Base-by-base conservation (phyloP, 2,113 vertebrate genomes). In the Ciconia maguari region DNA sequence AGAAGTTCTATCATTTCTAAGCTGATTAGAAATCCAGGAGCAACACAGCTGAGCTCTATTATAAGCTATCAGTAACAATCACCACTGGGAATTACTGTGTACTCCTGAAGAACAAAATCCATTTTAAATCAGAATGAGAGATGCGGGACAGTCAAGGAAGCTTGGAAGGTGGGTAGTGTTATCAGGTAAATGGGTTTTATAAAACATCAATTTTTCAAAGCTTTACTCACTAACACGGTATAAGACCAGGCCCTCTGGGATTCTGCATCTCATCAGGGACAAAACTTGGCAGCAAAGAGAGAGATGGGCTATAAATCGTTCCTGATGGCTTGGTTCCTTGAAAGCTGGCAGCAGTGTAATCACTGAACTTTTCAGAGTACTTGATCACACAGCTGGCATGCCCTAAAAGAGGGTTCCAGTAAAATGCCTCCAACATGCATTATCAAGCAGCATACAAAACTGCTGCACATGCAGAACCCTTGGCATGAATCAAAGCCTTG, bases 81-180 rank as follows among this genome's bases (percentile, higher is more conserved):
- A 94, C 77, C 66, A 19, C 87, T 85, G 89, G 81, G 95, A 95
- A 95, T 94, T 96, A 91, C 52, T 58, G n/a, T 62, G 66, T 79
- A 58, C 49, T 94, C 49, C 87, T 79, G 77, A 87, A 91, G 94
- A 97, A 87, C 83, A 95, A 95, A 97, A 95, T 85, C 61, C 57
- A 87, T 94, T 96, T 94, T 26, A 93, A 87, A 93, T 89, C 81
- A 76, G 81, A 92, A 94, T 94, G 94, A 96, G 87, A 92, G 69
- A 93, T 77, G 58, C 0, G 0, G 74, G 58, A 87, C 80, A 87
- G 74, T 61, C 70, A 94, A 85, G 78, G 65, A 87, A 96, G 70
- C 61, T 84, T 79, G 58, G 62, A 93, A 94, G 57, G 87, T 94
- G 80, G 22, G 54, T 79, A 89, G 44, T 62, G 61, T 94, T 93